Evolutionary conservation across 1,140 invertebrate genomes (phyloP).

Genomic region (Musca domestica): DNA sequence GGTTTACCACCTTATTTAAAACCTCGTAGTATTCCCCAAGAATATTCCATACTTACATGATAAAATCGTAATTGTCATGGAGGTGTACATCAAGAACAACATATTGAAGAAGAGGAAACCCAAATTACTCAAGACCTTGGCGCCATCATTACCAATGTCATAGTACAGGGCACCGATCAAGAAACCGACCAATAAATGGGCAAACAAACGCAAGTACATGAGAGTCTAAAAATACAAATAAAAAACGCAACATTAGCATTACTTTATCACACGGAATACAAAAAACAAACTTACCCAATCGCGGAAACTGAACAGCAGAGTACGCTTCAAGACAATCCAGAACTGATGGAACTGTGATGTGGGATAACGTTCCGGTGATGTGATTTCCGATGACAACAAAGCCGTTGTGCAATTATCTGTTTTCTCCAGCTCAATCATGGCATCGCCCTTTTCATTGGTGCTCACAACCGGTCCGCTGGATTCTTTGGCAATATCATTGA

Average conservation of each 20-base stretch:
- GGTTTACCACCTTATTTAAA: no score
- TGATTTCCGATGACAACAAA: conserved; percentile 61
- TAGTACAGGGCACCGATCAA: conserved; percentile 91
- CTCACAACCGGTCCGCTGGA: conserved; percentile 34
- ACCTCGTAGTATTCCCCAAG: not conserved
- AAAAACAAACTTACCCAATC: conserved; percentile 68
- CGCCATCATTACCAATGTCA: conserved; percentile 89
- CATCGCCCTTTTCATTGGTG: conserved; percentile 49
- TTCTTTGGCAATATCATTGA: conserved; percentile 69
- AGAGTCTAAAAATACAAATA: conserved; percentile 68
- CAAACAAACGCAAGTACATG: conserved; percentile 89
- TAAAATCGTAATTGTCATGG: conserved; percentile 96
- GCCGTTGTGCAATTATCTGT: conserved; percentile 65
- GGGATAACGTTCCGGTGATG: conserved; percentile 69
- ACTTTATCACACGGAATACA: conserved; percentile 5
- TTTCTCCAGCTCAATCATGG: conserved; percentile 60
- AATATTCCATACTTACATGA: conserved; percentile 74
- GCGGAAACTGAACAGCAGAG: conserved; percentile 74
- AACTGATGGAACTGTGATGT: conserved; percentile 75
- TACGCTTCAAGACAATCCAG: conserved; percentile 76
- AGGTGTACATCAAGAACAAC: conserved; percentile 97
- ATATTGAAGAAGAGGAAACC: conserved; percentile 97
- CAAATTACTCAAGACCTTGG: conserved; percentile 92
- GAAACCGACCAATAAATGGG: conserved; percentile 87
- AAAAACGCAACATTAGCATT: conserved; percentile 2